Evolutionary conservation across 2,113 vertebrate species (phyloP).

Genomic region (Ageneiosus marmoratus): DNA sequence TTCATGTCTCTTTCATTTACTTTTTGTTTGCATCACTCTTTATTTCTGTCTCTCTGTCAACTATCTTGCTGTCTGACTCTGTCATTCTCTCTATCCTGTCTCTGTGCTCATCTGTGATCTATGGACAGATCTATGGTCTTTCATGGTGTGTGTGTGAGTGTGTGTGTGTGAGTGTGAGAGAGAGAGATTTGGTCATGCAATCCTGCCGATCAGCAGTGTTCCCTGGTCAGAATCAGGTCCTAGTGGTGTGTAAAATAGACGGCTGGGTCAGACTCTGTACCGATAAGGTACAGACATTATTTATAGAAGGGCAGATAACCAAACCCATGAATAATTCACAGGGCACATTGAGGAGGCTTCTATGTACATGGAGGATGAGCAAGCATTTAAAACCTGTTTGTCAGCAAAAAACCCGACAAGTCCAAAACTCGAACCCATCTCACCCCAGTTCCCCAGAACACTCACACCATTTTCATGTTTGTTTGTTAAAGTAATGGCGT

Average conservation of each 20-base stretch:
- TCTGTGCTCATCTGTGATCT: not conserved
- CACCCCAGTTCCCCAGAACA: not conserved
- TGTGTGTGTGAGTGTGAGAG: not conserved
- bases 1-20: not conserved
- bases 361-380: conserved; percentile 8
- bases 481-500: not conserved
- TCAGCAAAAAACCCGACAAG: not conserved
- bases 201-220: conserved; percentile 23
- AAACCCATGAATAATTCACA: conserved; percentile 46
- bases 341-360: conserved; percentile 21
- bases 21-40: not conserved
- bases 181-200: not conserved
- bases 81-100: not conserved
- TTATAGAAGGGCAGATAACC: conserved; percentile 54
- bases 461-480: not conserved
- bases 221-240: conserved; percentile 20
- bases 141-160: not conserved
- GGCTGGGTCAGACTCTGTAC: conserved; percentile 36
- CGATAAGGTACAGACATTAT: conserved; percentile 63
- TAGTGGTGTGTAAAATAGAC: conserved; percentile 22
- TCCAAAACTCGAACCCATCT: not conserved
- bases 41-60: not conserved
- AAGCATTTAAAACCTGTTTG: conserved; percentile 11
- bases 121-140: not conserved
- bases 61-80: not conserved